These are phyloP conservation scores for Pilophorus perplexus DNA, from an alignment of 2,888 invertebrate genomes.

Conservation along the genomic window DNA sequence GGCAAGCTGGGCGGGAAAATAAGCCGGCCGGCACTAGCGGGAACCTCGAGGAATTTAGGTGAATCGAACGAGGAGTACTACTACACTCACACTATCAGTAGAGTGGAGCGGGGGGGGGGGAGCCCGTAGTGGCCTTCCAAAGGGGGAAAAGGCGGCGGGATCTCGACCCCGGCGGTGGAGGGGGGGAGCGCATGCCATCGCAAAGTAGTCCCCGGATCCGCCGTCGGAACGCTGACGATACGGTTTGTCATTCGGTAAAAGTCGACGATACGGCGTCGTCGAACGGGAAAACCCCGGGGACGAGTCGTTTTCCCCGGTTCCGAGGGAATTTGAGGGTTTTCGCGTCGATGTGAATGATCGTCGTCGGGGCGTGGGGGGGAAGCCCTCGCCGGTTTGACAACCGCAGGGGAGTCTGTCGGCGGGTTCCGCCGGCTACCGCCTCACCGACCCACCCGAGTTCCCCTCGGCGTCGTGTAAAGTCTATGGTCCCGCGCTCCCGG, in stretches of 20 bases:
- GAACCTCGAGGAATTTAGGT: conserved; percentile 5
- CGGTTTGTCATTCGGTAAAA: background rate
- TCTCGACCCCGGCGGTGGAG: too few species aligned
- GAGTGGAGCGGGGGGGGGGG: conserved; percentile 3
- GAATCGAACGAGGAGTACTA: conserved; percentile 4
- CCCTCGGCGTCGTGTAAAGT: too few species aligned
- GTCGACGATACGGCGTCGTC: background rate
- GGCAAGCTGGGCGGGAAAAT: conserved; percentile 10
- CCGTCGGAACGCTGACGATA: conserved; percentile 12
- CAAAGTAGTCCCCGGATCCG: conserved; percentile 4
- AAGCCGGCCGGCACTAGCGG: conserved; percentile 13
- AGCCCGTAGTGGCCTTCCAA: conserved; percentile 21
- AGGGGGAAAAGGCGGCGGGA: too few species aligned
- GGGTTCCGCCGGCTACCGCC: conserved; percentile 17
- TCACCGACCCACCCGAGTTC: too few species aligned
- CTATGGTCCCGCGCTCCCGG: too few species aligned
- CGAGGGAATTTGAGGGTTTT: too few species aligned
- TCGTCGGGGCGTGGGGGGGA: background rate
- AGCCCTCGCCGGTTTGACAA: conserved; percentile 13
- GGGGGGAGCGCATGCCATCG: conserved; percentile 4
- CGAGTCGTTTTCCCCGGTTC: background rate
- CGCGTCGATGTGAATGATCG: background rate
- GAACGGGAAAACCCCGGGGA: background rate
- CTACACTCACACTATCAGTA: background rate
- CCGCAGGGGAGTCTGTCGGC: conserved; percentile 26